Evolutionary conservation across 1,140 invertebrate species (phyloP), one percentile per base, ranked within the genome.

Genomic region (Thereuonema tuberculata): DNA sequence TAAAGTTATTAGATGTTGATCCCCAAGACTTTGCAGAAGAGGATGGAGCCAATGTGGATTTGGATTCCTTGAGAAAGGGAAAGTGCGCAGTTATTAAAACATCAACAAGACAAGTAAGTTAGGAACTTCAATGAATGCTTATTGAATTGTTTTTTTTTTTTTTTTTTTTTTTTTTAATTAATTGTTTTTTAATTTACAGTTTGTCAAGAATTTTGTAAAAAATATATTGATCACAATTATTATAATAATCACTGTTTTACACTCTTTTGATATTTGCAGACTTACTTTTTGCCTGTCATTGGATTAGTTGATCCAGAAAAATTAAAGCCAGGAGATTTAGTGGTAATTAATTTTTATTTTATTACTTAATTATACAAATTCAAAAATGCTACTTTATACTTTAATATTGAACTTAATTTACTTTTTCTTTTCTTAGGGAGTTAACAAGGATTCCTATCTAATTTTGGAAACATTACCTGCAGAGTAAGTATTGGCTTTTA

Each of bases 1-100:
- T 70, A 27, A 62, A 82, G 77, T 75, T 99, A 1, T 74, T 99
- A 15, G 96, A 99, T 73, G 89, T 99, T n/a, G 91, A 94, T 71
- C 90, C 91, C 15, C 90, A 98, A 74, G 95, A 99, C 70, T 82
- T 84, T 64, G 94, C 93, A 48, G 93, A 98, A 71, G 94, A 98
- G 75, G 95, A 98, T 76, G 97, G 97, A 15, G 95, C 95, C 1
- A 97, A 99, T 56, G 90, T 99, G 23, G 96, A 99, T 75, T 74
- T 99, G 31, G 97, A 99, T 77, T 93, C 96, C 2, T 92, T 97
- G 71, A 80, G 96, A 27, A 99, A 98, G 75, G 97, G 97, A 47
- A 99, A 99, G 78, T 99, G 96, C 78, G 97, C 96, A 15, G 97
- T 99, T 25, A 98, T 99, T 63, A 99, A 99, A 76, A 99, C 97